These are phyloP conservation scores for Agriopis aurantiaria DNA, from an alignment of 2,888 invertebrate genomes.

Conservation along the genomic window DNA sequence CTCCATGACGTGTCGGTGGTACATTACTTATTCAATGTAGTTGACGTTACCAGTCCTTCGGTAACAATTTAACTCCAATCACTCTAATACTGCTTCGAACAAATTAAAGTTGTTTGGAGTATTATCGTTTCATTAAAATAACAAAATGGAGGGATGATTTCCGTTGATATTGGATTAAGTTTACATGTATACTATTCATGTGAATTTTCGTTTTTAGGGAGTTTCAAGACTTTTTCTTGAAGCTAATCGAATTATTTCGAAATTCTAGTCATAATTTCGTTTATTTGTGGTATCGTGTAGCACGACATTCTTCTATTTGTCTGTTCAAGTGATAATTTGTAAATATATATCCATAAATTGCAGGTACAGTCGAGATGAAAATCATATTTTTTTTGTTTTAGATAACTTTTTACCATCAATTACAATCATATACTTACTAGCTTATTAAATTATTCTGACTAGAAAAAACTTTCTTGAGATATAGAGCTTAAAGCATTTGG, in stretches of 20 bases:
- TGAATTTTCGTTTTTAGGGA: neutral
- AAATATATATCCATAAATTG: conserved; percentile 76
- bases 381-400: conserved; percentile 24
- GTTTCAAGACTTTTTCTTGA: too few species aligned
- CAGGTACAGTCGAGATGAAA: conserved; percentile 62
- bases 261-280: neutral
- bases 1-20: conserved; percentile 68
- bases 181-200: neutral
- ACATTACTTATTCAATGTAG: conserved; percentile 74
- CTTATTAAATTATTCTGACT: too few species aligned
- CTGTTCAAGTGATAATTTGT: conserved; percentile 81
- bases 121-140: conserved; percentile 56
- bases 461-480: neutral
- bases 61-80: conserved; percentile 69
- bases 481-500: too few species aligned
- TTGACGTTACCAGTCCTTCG: conserved; percentile 62
- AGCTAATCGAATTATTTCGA: too few species aligned
- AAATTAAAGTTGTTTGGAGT: conserved; percentile 67
- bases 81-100: conserved; percentile 60
- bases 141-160: conserved; percentile 28
- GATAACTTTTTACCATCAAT: too few species aligned
- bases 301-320: conserved; percentile 36
- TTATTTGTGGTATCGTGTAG: conserved; percentile 8
- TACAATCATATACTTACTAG: neutral
- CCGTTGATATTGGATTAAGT: conserved; percentile 19